Percentiles rank a stretch among this genome's conserved stretches.
These are phyloP conservation scores for Lordiphosa fenestrarum DNA, from an alignment of 2,888 invertebrate species.

Conservation along the genomic window DNA sequence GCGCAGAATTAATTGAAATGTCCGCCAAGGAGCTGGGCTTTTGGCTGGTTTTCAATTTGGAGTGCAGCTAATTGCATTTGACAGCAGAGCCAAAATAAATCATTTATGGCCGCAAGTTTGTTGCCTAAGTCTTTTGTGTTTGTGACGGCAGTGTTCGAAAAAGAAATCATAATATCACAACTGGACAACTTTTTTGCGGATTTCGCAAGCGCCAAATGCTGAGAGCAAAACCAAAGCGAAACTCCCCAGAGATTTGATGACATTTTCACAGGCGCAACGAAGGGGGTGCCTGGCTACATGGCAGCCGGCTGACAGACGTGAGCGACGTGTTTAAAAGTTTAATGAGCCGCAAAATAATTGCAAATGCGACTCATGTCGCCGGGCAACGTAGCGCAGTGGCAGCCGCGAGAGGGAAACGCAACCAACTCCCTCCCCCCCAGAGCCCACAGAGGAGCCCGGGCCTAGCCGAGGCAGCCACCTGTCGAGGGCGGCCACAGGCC, in stretches of 20 bases:
- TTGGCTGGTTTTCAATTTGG: slow-evolving; percentile 65
- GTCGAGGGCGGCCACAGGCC: slow-evolving; percentile 60
- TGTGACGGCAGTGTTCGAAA: slow-evolving; percentile 48
- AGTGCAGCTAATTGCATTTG: slow-evolving; percentile 66
- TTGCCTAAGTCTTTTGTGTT: slow-evolving; percentile 65
- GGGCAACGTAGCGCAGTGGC: slow-evolving; percentile 56
- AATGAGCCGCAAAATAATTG: slow-evolving; percentile 78
- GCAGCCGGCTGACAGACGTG: slow-evolving; percentile 72
- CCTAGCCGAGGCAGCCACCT: slow-evolving; percentile 42
- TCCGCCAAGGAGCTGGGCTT: slow-evolving; percentile 35
- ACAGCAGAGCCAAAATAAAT: slow-evolving; percentile 53
- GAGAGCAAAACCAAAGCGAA: slow-evolving; percentile 44
- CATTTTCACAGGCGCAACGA: slow-evolving; percentile 61
- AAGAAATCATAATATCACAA: slow-evolving; percentile 68
- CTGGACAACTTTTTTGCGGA: slow-evolving; percentile 46
- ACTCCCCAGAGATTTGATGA: slow-evolving; percentile 75
- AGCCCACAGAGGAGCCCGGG: slow-evolving; percentile 38
- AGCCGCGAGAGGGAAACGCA: slow-evolving; percentile 20
- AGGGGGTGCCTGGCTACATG: slow-evolving; percentile 49
- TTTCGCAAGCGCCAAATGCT: slow-evolving; percentile 66
- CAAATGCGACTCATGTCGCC: slow-evolving; percentile 70
- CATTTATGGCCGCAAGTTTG: slow-evolving; percentile 44
- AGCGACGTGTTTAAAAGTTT: slow-evolving; percentile 78
- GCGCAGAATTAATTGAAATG: slow-evolving; percentile 63
- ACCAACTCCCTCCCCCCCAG: slow-evolving; percentile 38